Conservation (phyloP, 2,113 vertebrate species). For the Psilopogon haemacephalus region DNA sequence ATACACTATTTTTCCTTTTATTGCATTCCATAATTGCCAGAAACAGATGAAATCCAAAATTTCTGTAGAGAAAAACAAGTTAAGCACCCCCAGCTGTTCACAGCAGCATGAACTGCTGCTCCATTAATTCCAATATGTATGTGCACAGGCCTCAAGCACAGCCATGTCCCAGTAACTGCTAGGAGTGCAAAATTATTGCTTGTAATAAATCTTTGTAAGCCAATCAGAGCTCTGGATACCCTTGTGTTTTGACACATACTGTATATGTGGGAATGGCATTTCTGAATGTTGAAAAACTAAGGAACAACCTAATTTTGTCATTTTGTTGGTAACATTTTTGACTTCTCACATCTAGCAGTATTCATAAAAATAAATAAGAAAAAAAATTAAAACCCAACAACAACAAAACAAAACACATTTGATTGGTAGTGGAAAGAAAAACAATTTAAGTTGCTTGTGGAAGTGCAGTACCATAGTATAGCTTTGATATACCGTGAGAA, state of each 20-base stretch:
- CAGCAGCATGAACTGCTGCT: slow-evolving; percentile 29
- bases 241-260: neutral
- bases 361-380: neutral
- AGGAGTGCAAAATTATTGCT: neutral
- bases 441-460: neutral
- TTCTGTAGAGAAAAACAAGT: slow-evolving; percentile 32
- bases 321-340: neutral
- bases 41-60: slow-evolving; percentile 4
- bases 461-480: neutral
- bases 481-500: neutral
- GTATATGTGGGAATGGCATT: neutral
- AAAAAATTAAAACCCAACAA: too few species aligned
- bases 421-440: neutral
- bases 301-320: neutral
- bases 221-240: neutral
- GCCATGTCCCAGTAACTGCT: neutral
- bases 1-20: neutral
- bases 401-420: neutral
- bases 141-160: slow-evolving; percentile 25
- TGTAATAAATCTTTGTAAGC: slow-evolving; percentile 21
- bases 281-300: neutral
- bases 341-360: neutral
- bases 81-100: slow-evolving; percentile 39
- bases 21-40: neutral
- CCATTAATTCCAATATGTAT: slow-evolving; percentile 47